phyloP scores from a whole-genome alignment of 2,888 invertebrate species.

The Scotopteryx bipunctaria region DNA sequence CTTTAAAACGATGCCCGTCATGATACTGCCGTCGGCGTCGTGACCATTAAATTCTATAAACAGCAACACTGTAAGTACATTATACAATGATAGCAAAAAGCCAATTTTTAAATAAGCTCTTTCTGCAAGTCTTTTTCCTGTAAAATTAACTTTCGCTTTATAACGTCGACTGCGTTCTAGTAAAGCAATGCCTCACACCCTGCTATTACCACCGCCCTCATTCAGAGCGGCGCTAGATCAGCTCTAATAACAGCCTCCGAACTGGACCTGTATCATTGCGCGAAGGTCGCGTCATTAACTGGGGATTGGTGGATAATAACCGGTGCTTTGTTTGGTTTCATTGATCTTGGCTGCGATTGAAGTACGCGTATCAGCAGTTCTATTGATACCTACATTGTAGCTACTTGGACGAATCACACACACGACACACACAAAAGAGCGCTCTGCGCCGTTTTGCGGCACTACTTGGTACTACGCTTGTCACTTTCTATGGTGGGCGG shows the following conservation, averaged over 20 bases:
- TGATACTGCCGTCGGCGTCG: no score
- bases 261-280: constrained; percentile 24
- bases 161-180: background rate
- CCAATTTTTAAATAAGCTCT: no score
- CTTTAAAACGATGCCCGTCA: background rate
- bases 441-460: no score
- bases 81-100: no score
- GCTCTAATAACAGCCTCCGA: constrained; percentile 37
- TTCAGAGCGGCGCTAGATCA: constrained; percentile 35
- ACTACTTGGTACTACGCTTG: no score
- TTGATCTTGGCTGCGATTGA: constrained; percentile 10
- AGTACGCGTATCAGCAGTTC: background rate
- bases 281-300: constrained; percentile 53
- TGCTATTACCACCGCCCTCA: constrained; percentile 30
- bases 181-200: constrained; percentile 10
- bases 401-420: background rate
- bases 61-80: no score
- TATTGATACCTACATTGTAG: constrained; percentile 1
- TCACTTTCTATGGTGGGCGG: no score
- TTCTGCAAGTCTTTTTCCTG: no score
- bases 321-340: constrained; percentile 20
- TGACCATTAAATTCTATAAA: no score
- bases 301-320: constrained; percentile 37
- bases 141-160: no score
- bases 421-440: no score